These are phyloP conservation scores for Serrognathus titanus DNA, from an alignment of 2,888 invertebrate species.

Conservation along the genomic window DNA sequence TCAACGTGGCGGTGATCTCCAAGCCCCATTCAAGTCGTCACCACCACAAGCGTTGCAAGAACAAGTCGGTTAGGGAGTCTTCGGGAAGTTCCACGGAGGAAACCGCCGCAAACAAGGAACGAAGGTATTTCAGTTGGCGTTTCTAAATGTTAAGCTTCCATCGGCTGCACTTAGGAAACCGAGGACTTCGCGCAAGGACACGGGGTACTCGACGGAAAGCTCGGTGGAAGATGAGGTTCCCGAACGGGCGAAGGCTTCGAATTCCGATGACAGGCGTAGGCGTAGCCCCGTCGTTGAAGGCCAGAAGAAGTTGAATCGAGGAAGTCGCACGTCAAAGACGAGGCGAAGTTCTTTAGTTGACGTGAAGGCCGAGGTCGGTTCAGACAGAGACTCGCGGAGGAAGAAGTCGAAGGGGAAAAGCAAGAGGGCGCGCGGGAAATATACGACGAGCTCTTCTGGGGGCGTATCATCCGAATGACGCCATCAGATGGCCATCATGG, in stretches of 20 bases:
- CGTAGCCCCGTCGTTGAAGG: not conserved
- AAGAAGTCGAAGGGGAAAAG: slow-evolving; percentile 20
- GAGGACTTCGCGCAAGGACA: slow-evolving; percentile 55
- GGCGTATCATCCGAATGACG: slow-evolving; percentile 53
- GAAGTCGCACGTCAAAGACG: slow-evolving; percentile 17
- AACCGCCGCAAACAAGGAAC: not conserved
- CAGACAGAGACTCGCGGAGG: slow-evolving; percentile 13
- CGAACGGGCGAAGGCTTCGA: not conserved
- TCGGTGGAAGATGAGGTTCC: slow-evolving; percentile 47
- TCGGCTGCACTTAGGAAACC: slow-evolving; percentile 47
- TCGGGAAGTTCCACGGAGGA: not conserved
- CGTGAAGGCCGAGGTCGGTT: slow-evolving; percentile 25
- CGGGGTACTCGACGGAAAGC: slow-evolving; percentile 67
- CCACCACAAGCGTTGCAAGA: not conserved
- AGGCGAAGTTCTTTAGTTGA: slow-evolving; percentile 29
- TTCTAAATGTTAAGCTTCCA: no score
- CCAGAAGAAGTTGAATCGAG: slow-evolving; percentile 5
- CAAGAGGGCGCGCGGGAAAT: slow-evolving; percentile 31
- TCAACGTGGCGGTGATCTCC: slow-evolving; percentile 57
- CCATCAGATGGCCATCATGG: slow-evolving; percentile 56
- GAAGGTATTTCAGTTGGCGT: slow-evolving; percentile 33
- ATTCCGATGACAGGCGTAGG: slow-evolving; percentile 3
- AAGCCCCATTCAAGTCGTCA: slow-evolving; percentile 21
- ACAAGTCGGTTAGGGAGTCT: not conserved
- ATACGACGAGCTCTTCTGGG: slow-evolving; percentile 30